These are phyloP conservation scores for Huso huso DNA, from an alignment of 2,797 vertebrate species.

Conservation along the genomic window DNA sequence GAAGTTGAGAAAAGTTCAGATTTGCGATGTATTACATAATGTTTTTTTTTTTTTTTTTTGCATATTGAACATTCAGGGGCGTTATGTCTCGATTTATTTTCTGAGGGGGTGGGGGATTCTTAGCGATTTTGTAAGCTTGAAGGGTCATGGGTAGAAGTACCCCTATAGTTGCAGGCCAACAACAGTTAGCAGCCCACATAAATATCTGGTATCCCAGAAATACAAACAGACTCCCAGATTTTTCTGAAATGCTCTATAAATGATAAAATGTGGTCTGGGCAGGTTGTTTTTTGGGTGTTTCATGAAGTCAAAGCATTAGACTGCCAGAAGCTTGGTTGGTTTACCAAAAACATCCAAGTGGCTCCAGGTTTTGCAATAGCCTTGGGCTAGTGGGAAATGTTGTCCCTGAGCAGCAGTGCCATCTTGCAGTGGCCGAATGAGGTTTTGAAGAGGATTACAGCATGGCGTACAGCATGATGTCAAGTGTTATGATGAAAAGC, in stretches of 20 bases:
- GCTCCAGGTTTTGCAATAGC: too few relatives aligned
- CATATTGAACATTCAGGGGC: conserved; percentile 16
- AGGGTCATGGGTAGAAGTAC: conserved; percentile 7
- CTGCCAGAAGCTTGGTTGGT: too few relatives aligned
- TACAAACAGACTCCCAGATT: neutral
- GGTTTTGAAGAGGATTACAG: conserved; percentile 8
- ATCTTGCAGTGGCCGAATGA: neutral
- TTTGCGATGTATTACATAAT: conserved; percentile 10
- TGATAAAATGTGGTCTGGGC: neutral
- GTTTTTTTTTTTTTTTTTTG: conserved; percentile 22
- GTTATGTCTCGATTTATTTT: conserved; percentile 9
- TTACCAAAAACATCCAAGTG: too few relatives aligned
- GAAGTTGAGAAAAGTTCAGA: conserved; percentile 25
- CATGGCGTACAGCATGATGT: conserved; percentile 11
- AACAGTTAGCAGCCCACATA: neutral
- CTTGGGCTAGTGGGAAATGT: too few relatives aligned
- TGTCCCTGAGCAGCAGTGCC: neutral
- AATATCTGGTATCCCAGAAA: neutral
- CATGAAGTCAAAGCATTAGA: too few relatives aligned
- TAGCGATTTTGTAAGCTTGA: conserved; percentile 2
- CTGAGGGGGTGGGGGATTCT: neutral
- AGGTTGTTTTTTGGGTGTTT: too few relatives aligned
- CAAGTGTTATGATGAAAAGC: conserved; percentile 1
- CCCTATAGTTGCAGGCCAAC: neutral
- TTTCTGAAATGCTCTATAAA: conserved; percentile 1